Evolutionary conservation across 2,797 vertebrate genomes (phyloP).

Genomic region (Naso thynnoides): DNA sequence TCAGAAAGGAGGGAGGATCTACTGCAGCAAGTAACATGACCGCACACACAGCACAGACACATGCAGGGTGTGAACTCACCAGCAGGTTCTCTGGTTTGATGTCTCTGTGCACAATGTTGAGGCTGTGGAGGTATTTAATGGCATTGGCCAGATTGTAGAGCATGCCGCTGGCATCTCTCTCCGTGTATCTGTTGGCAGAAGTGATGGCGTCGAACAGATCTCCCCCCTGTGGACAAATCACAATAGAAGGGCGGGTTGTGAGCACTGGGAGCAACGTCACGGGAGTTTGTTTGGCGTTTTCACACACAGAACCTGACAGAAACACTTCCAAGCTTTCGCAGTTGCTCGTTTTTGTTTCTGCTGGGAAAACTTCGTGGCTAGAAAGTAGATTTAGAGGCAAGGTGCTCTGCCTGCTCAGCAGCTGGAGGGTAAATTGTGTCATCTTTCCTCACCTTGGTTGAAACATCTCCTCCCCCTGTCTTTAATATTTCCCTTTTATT

Average conservation of each 20-base stretch:
- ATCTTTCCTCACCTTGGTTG: conserved; percentile 32
- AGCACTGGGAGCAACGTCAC: conserved; percentile 19
- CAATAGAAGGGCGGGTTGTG: conserved; percentile 7
- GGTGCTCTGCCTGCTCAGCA: conserved; percentile 42
- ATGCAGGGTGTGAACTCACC: conserved; percentile 81
- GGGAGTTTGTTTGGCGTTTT: conserved; percentile 4
- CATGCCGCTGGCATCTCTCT: conserved; percentile 97
- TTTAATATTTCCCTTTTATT: conserved; percentile 46
- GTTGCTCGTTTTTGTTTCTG: conserved; percentile 36
- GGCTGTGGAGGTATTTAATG: conserved; percentile 97
- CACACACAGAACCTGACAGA: conserved; percentile 19
- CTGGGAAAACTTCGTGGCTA: conserved; percentile 13
- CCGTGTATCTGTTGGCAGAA: conserved; percentile 97
- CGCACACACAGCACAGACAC: not conserved
- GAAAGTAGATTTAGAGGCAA: conserved; percentile 4
- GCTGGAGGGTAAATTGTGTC: conserved; percentile 33
- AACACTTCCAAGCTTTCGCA: conserved; percentile 17
- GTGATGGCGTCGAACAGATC: conserved; percentile 99
- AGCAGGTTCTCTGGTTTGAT: conserved; percentile 98
- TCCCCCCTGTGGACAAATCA: conserved; percentile 87
- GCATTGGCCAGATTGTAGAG: conserved; percentile 96
- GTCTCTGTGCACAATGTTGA: conserved; percentile 98
- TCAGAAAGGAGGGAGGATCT: conserved; percentile 41
- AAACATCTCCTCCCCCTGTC: conserved; percentile 11
- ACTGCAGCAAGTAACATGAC: conserved; percentile 30